Base-by-base conservation (phyloP, 2,113 vertebrate species). In the Rhinolophus sinicus region DNA sequence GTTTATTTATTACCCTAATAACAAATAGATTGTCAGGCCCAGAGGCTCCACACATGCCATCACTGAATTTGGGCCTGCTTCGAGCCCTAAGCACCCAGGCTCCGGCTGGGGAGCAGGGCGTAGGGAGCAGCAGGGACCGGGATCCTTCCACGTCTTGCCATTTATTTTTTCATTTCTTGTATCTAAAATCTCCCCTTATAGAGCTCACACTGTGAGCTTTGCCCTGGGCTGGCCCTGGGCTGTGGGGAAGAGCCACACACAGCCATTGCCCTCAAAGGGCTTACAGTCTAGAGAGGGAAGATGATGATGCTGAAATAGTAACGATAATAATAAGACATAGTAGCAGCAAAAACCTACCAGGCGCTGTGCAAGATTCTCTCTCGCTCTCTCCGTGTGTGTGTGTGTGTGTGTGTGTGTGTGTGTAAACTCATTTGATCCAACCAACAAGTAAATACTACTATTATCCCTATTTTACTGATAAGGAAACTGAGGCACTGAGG, bases 1-100 rank as follows among this genome's bases (percentile, higher is more conserved):
- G 98, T 98, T 98, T 99, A 99, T 99, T 99, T 99, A 98, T 99
- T 99, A 98, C 97, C 97, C 97, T 98, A 98, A 98, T 98, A 99
- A 98, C 98, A 98, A 99, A 99, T 98, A 98, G 98, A 98, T 98
- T 98, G 98, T 99, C 98, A 98, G 96, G 96, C 98, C 98, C 93
- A 52, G 96, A 98, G 97, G 98, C 98, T 96, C 95, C 92, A 6
- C 58, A 33, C 11, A 21, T 10, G 0, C 40, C 0, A 0, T 76
- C 26, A 6, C n/a, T 14, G 62, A 88, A 83, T 81, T 33, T 13
- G 73, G 78, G 82, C 28, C 38, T 50, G 30, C 82, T 69, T 67
- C 26, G 5, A 69, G n/a, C 16, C 67, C 75, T 35, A 84, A 15
- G 21, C 38, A 6, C n/a, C 50, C n/a, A 28, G 40, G 30, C 47